phyloP scores from a whole-genome alignment of 2,888 invertebrate species.

The Chymomyza procnemis region DNA sequence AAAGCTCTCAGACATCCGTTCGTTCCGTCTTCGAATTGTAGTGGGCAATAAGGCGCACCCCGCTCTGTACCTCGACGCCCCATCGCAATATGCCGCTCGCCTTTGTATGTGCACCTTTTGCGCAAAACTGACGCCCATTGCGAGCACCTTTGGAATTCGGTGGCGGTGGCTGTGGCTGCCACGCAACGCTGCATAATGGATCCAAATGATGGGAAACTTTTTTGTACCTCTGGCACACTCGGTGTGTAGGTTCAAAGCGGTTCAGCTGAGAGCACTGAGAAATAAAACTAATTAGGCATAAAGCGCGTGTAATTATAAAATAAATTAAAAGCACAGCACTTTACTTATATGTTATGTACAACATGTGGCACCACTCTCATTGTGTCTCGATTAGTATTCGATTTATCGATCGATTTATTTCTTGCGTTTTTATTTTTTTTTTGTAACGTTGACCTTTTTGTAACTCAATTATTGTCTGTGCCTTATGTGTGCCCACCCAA shows the following conservation, averaged over 20 bases:
- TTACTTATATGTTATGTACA: background rate
- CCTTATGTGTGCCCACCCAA: conserved; percentile 52
- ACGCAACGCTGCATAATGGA: conserved; percentile 65
- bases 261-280: conserved; percentile 20
- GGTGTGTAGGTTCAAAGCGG: background rate
- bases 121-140: conserved; percentile 48
- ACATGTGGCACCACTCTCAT: background rate
- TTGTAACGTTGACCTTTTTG: conserved; percentile 62
- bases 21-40: conserved; percentile 41
- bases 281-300: conserved; percentile 64
- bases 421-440: too few relatives aligned
- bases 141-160: conserved; percentile 68
- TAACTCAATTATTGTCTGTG: conserved; percentile 63
- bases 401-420: background rate
- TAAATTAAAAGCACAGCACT: conserved; percentile 53
- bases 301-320: conserved; percentile 53
- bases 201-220: conserved; percentile 75
- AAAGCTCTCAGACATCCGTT: conserved; percentile 52
- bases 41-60: conserved; percentile 61
- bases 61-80: background rate
- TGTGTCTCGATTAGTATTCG: background rate
- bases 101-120: conserved; percentile 22
- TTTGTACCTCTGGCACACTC: conserved; percentile 33
- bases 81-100: background rate
- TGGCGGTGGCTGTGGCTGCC: conserved; percentile 38